These are phyloP conservation scores for Vespertilio murinus DNA, from an alignment of 2,797 vertebrate species.

Conservation along the genomic window DNA sequence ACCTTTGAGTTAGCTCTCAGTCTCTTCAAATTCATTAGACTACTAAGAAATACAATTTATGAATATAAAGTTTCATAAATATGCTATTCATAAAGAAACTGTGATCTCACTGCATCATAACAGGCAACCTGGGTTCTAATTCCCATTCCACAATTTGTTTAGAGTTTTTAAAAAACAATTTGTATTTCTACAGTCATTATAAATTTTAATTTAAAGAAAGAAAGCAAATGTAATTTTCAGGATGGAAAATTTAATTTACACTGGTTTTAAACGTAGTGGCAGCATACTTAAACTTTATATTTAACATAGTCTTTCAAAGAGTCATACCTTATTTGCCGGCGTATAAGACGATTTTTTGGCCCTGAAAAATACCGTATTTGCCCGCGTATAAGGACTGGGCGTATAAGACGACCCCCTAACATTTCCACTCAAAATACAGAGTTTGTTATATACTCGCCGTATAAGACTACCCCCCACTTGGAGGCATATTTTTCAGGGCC, in stretches of 20 bases:
- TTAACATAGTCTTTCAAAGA: background rate
- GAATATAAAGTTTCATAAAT: slow-evolving; percentile 1
- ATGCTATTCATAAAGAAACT: background rate
- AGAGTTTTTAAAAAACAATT: background rate
- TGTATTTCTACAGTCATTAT: background rate
- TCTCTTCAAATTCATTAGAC: background rate
- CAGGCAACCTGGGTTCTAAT: background rate
- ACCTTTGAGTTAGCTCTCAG: background rate
- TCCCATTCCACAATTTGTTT: background rate
- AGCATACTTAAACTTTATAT: background rate
- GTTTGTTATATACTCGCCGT: no score
- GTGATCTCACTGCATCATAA: background rate
- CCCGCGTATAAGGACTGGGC: no score
- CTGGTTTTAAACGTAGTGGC: background rate
- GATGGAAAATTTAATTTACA: background rate
- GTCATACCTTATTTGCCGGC: no score
- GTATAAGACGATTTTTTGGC: no score
- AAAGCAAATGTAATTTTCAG: background rate
- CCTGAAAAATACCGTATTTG: no score
- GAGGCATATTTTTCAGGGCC: no score
- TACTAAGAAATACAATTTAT: background rate
- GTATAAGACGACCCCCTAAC: no score
- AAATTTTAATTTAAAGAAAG: background rate
- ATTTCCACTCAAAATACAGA: no score
- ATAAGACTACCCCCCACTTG: no score